Percentiles rank a stretch among this genome's conserved stretches.
These are phyloP conservation scores for Marcusenius ussheri DNA, from an alignment of 2,113 vertebrate genomes.

Conservation along the genomic window DNA sequence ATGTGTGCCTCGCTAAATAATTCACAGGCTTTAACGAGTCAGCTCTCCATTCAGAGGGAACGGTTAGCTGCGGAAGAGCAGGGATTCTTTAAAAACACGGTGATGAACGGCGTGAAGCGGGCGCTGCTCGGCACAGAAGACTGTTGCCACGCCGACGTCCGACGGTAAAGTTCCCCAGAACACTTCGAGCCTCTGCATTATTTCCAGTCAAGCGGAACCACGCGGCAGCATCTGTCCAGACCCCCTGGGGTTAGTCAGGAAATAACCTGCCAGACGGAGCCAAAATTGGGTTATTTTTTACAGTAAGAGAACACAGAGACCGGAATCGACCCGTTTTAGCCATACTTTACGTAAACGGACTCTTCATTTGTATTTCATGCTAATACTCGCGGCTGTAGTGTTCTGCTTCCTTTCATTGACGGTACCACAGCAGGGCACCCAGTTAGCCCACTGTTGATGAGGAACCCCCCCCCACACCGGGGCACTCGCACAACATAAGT, in stretches of 20 bases:
- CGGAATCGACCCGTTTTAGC: not conserved
- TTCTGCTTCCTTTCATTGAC: not conserved
- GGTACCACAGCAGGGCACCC: not conserved
- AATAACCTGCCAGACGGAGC: not conserved
- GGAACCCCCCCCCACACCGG: not conserved
- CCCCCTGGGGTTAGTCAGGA: conserved; percentile 2
- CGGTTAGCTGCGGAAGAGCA: not conserved
- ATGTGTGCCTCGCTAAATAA: conserved; percentile 16
- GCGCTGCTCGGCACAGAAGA: not conserved
- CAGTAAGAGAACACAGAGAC: not conserved
- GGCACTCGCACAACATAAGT: not conserved
- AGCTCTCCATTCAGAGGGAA: not conserved
- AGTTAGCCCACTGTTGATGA: not conserved
- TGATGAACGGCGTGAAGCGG: not conserved
- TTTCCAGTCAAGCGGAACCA: not conserved
- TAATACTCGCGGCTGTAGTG: not conserved
- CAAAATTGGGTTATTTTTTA: not conserved
- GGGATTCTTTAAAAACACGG: not conserved
- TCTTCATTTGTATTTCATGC: not conserved
- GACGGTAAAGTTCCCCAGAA: not conserved
- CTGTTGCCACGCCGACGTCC: not conserved
- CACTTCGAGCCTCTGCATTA: not conserved
- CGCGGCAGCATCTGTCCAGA: not conserved
- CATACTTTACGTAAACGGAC: not conserved
- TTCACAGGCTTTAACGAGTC: conserved; percentile 3